A percentile compares a stretch with the other conserved stretches of the same genome.
Evolutionary conservation across 2,888 invertebrate genomes (phyloP).

Genomic region (Pogonocherus hispidulus): DNA sequence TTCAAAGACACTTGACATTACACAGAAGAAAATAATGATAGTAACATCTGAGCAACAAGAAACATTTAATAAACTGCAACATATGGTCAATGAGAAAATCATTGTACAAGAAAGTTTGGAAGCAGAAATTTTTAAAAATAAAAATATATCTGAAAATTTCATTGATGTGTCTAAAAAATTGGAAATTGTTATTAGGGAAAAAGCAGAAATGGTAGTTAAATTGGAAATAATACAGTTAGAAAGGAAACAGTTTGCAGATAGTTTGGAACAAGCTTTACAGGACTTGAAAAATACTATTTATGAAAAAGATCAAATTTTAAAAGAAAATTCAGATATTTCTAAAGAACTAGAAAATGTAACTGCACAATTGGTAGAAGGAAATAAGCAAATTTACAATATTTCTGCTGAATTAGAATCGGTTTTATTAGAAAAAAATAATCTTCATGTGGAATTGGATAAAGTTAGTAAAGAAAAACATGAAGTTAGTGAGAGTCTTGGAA

Average conservation of each 20-base stretch:
- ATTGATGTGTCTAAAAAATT: background rate
- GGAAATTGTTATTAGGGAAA: background rate
- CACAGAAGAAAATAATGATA: background rate
- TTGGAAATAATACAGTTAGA: background rate
- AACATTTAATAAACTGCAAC: slow-evolving; percentile 9
- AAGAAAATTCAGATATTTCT: background rate
- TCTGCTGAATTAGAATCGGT: slow-evolving; percentile 16
- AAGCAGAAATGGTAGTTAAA: background rate
- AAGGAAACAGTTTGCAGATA: slow-evolving; percentile 4
- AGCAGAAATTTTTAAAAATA: background rate
- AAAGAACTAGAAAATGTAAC: slow-evolving; percentile 30
- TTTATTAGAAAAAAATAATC: slow-evolving; percentile 16
- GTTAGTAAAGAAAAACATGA: slow-evolving; percentile 1
- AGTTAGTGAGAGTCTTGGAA: slow-evolving; percentile 6
- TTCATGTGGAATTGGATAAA: background rate
- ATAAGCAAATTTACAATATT: slow-evolving; percentile 12
- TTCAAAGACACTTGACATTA: background rate
- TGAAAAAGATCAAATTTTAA: background rate
- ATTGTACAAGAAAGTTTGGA: background rate
- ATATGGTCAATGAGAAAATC: slow-evolving; percentile 5
- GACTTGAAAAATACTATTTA: slow-evolving; percentile 4
- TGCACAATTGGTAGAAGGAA: slow-evolving; percentile 11
- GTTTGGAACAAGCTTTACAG: slow-evolving; percentile 21
- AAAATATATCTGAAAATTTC: background rate
- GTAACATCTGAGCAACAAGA: background rate